phyloP scores from a whole-genome alignment of 2,888 invertebrate species.

The Leptopterna dolabrata region DNA sequence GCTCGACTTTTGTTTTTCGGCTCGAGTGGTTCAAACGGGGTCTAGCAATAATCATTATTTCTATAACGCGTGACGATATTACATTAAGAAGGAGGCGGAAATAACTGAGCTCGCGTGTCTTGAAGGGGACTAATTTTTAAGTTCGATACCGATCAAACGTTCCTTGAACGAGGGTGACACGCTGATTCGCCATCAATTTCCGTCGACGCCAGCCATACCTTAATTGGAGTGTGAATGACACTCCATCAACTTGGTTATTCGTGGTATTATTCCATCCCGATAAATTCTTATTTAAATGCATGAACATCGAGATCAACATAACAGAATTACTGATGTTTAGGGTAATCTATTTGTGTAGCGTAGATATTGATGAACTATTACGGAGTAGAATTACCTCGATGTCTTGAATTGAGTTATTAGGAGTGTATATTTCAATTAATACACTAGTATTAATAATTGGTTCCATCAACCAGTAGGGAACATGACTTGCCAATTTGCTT shows the following conservation, averaged over 20 bases:
- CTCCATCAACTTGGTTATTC: background rate
- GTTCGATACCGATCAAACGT: background rate
- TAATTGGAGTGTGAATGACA: background rate
- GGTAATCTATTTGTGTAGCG: background rate
- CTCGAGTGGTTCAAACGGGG: no score
- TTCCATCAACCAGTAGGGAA: no score
- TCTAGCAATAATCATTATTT: no score
- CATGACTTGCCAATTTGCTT: no score
- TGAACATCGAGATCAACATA: background rate
- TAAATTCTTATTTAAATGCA: background rate
- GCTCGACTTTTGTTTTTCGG: no score
- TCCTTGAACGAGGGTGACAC: background rate
- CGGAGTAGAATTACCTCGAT: no score
- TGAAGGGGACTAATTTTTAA: background rate
- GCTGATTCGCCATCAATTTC: background rate
- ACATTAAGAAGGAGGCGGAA: background rate
- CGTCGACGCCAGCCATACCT: background rate
- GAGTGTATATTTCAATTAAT: no score
- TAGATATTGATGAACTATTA: no score
- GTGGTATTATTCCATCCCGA: background rate
- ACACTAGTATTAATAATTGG: no score
- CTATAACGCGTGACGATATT: background rate
- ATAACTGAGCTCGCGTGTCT: background rate
- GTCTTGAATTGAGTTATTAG: no score
- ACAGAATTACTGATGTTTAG: background rate